A percentile compares a stretch with the other conserved stretches of the same genome.
Conservation (phyloP, 2,113 vertebrate genomes). For the Hippocampus zosterae region DNA sequence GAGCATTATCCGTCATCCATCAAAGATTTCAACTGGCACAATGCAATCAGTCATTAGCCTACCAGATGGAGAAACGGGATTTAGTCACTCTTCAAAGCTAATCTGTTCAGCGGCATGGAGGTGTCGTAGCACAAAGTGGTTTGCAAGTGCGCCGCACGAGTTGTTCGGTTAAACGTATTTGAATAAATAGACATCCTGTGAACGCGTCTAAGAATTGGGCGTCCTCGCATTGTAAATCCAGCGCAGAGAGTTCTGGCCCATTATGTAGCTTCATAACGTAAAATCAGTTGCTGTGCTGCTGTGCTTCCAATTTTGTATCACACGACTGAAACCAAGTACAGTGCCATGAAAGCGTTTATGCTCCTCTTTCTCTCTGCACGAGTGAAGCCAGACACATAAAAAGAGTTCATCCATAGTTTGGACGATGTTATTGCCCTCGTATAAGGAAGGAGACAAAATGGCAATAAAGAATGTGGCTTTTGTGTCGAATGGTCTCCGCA, state of each 20-base stretch:
- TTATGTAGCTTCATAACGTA: background rate
- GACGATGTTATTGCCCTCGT: conserved; percentile 27
- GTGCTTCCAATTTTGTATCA: conserved; percentile 8
- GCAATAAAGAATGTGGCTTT: conserved; percentile 29
- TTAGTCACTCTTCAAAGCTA: conserved; percentile 6
- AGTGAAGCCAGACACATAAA: conserved; percentile 24
- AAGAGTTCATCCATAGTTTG: conserved; percentile 18
- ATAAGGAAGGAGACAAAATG: conserved; percentile 15
- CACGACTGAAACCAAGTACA: background rate
- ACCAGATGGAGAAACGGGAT: background rate
- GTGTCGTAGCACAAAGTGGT: too few species aligned
- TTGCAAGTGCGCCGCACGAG: background rate
- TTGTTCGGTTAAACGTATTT: background rate
- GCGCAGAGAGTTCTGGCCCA: background rate
- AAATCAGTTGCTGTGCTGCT: background rate
- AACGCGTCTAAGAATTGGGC: background rate
- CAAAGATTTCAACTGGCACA: background rate
- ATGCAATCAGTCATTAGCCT: conserved; percentile 5
- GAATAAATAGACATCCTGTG: background rate
- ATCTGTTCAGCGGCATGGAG: too few species aligned
- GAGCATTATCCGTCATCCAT: background rate
- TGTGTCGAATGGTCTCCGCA: conserved; percentile 5
- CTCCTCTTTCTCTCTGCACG: conserved; percentile 23
- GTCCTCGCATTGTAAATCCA: background rate
- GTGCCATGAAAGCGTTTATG: conserved; percentile 32